A percentile compares a stretch with the other conserved stretches of the same genome.
Conservation (phyloP, 2,113 vertebrate genomes). For the Nycticryphes semicollaris region DNA sequence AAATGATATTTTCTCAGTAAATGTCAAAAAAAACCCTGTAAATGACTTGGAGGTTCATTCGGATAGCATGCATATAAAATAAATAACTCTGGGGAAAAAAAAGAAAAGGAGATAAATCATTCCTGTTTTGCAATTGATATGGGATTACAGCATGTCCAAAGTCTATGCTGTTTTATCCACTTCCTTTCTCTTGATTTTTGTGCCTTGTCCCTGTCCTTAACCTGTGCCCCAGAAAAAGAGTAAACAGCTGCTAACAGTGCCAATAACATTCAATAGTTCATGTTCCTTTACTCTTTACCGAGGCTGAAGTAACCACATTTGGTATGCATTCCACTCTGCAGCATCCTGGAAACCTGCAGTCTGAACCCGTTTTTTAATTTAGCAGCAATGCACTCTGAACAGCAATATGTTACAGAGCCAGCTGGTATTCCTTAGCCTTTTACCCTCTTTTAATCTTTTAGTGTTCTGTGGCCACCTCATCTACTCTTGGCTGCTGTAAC, state of each 20-base stretch:
- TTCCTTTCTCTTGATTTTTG: neutral
- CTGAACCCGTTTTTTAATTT: conserved; percentile 36
- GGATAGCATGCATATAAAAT: neutral
- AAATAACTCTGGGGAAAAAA: neutral
- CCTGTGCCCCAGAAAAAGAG: neutral
- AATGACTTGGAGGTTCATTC: neutral
- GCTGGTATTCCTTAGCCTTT: conserved; percentile 34
- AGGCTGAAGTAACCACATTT: neutral
- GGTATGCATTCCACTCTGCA: neutral
- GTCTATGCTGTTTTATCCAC: neutral
- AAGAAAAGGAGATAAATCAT: neutral
- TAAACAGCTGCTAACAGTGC: neutral
- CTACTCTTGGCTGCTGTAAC: neutral
- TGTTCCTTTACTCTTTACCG: neutral
- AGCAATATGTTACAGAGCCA: neutral
- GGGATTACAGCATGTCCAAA: neutral
- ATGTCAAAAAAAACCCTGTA: neutral
- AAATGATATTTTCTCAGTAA: neutral
- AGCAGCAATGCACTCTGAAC: neutral
- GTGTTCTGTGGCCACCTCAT: neutral
- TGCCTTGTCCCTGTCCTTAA: neutral
- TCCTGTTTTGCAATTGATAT: neutral
- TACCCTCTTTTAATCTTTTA: conserved; percentile 35
- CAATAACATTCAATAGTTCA: neutral
- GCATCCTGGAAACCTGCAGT: neutral